A percentile compares a stretch with the other conserved stretches of the same genome.
Conservation (phyloP, 2,797 vertebrate genomes). For the Pteropus rufus region DNA sequence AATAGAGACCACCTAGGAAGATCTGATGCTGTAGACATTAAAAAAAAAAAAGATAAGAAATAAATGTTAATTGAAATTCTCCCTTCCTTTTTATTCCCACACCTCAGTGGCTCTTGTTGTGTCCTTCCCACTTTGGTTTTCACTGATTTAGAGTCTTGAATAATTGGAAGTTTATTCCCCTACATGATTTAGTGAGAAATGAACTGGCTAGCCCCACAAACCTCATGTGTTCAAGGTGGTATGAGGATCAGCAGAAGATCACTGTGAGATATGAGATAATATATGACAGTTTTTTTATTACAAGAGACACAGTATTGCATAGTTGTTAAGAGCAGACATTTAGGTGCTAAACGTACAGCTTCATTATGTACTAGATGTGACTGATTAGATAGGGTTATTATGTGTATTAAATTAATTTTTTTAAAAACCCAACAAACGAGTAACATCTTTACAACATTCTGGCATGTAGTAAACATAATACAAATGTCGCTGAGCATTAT, state of each 20-base stretch:
- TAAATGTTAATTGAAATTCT: background rate
- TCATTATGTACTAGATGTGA: background rate
- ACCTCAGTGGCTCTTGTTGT: background rate
- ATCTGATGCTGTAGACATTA: too few species aligned
- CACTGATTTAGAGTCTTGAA: background rate
- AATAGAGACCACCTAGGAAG: too few species aligned
- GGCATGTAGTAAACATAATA: background rate
- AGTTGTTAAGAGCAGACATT: fast-evolving
- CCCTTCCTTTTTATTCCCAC: background rate
- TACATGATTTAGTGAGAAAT: background rate
- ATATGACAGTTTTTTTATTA: background rate
- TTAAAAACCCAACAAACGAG: background rate
- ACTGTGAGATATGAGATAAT: background rate
- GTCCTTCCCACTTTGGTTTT: background rate
- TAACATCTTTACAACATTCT: background rate
- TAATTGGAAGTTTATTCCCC: background rate
- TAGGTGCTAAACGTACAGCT: background rate
- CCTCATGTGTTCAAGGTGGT: too few species aligned
- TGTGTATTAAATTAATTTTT: background rate
- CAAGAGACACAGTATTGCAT: background rate
- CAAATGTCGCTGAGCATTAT: background rate
- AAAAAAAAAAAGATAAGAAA: background rate
- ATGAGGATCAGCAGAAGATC: background rate
- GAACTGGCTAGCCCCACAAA: background rate
- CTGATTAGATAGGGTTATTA: background rate